phyloP scores from a whole-genome alignment of 2,113 vertebrate genomes.

The Aldabrachelys gigantea region DNA sequence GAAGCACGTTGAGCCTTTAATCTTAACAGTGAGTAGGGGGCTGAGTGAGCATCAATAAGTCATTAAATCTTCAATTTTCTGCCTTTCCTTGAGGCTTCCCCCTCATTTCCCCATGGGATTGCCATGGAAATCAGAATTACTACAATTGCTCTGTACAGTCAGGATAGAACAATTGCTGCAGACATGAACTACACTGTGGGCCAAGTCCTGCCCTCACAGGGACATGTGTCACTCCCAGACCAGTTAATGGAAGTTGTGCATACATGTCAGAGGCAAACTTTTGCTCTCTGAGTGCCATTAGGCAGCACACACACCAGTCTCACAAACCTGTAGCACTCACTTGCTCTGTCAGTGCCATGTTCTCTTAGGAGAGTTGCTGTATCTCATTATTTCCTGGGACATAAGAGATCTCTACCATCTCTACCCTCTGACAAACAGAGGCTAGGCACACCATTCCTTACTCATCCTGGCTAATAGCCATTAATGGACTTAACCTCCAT shows the following conservation, averaged over 20 bases:
- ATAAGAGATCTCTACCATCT: too few species aligned
- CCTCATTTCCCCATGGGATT: conserved; percentile 15
- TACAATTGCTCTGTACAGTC: neutral
- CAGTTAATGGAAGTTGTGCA: neutral
- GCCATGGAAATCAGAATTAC: conserved; percentile 34
- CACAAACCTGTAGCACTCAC: neutral
- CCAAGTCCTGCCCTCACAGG: neutral
- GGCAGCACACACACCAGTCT: rapidly evolving
- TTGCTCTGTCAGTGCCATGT: neutral
- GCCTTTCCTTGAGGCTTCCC: conserved; percentile 50
- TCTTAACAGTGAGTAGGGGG: conserved; percentile 35
- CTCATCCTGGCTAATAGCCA: too few species aligned
- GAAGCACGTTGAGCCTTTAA: conserved; percentile 64
- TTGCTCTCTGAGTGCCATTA: neutral
- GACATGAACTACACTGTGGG: neutral
- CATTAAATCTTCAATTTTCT: conserved; percentile 72
- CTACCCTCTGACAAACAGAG: too few species aligned
- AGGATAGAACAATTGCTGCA: neutral
- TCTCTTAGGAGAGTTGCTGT: neutral
- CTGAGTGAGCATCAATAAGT: conserved; percentile 48
- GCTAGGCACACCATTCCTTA: too few species aligned
- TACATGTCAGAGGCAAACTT: neutral
- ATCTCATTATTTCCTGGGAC: neutral
- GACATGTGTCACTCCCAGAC: rapidly evolving
- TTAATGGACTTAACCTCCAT: too few species aligned